phyloP scores from a whole-genome alignment of 35 echinoderm and acorn worm species.

The Acanthaster planci region DNA sequence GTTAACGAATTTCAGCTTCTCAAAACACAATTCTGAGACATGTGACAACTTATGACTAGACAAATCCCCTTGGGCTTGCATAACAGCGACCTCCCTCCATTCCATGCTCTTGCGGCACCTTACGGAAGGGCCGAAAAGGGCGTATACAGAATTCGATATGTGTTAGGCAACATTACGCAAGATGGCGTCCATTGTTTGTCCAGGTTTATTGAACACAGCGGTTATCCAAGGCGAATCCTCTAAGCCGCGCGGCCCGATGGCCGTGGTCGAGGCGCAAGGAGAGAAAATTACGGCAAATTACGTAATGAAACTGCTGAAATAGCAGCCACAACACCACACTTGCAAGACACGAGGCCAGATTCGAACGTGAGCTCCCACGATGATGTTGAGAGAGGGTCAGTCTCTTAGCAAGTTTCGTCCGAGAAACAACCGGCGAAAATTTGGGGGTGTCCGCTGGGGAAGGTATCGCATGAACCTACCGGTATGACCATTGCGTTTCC shows the following conservation, averaged over 20 bases:
- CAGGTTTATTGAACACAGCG: constrained; percentile 26
- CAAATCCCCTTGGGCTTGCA: too few species aligned
- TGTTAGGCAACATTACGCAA: constrained; percentile 48
- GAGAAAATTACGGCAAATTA: constrained; percentile 54
- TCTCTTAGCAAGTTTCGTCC: background rate
- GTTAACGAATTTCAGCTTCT: too few species aligned
- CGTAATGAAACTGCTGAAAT: constrained; percentile 54
- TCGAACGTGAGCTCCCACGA: background rate
- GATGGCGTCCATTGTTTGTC: constrained; percentile 28
- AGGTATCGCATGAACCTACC: background rate
- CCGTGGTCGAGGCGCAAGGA: background rate
- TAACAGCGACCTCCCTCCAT: too few species aligned
- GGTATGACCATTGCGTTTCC: too few species aligned
- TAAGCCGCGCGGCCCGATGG: background rate
- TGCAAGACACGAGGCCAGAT: constrained; percentile 17
- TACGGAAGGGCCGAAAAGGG: background rate
- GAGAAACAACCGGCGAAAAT: background rate
- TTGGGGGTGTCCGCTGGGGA: background rate
- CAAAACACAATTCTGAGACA: too few species aligned
- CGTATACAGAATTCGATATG: constrained; percentile 5
- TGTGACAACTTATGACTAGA: too few species aligned
- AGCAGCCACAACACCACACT: constrained; percentile 12
- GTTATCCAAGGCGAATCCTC: constrained; percentile 10
- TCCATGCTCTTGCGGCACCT: too few species aligned
- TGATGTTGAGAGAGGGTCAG: background rate